Conservation (phyloP, 53 echinoderm and acorn worm genomes). For the Paracentrotus lividus region DNA sequence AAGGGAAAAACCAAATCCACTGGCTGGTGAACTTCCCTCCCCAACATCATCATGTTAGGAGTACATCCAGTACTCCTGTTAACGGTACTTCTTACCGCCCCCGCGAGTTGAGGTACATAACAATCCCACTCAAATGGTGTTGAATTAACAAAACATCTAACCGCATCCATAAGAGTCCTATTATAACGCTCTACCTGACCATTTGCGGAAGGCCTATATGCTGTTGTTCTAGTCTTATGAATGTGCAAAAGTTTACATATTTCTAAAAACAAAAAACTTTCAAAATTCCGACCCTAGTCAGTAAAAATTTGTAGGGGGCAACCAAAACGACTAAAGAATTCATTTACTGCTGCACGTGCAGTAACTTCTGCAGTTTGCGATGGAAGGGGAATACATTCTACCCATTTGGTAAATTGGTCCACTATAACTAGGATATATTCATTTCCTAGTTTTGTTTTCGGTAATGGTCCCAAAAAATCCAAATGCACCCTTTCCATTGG, state of each 20-base stretch:
- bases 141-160: conserved; percentile 67
- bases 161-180: conserved; percentile 73
- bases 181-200: conserved; percentile 80
- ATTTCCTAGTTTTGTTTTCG: conserved; percentile 72
- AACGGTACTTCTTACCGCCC: conserved; percentile 68
- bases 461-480: conserved; percentile 75
- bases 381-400: neutral
- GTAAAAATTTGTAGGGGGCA: conserved; percentile 56
- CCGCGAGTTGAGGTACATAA: neutral
- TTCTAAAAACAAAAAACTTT: conserved; percentile 57
- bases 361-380: conserved; percentile 5
- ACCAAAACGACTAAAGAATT: conserved; percentile 32
- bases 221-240: conserved; percentile 70
- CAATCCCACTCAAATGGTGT: conserved; percentile 19
- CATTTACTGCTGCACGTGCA: conserved; percentile 3
- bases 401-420: conserved; percentile 62
- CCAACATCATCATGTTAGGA: conserved; percentile 78
- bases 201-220: conserved; percentile 72
- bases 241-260: conserved; percentile 72
- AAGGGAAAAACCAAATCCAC: conserved; percentile 58
- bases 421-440: conserved; percentile 76
- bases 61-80: conserved; percentile 73
- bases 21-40: conserved; percentile 63
- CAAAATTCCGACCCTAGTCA: conserved; percentile 77
- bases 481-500: conserved; percentile 81